These are phyloP conservation scores for Brevimyrus niger DNA, from an alignment of 2,113 vertebrate genomes.

Conservation along the genomic window DNA sequence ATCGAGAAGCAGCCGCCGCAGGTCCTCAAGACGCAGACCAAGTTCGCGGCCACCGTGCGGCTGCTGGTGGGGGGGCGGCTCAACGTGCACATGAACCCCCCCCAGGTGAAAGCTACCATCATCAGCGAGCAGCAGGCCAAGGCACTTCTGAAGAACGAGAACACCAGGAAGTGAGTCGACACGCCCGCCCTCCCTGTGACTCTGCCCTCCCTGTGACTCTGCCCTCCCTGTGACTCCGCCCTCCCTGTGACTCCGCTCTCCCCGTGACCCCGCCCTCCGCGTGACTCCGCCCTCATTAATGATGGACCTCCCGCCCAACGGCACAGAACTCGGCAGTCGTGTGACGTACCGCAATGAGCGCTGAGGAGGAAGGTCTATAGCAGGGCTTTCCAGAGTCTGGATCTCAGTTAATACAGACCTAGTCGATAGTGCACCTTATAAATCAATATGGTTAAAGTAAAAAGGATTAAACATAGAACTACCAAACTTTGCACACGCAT, in stretches of 20 bases:
- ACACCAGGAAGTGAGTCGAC: constrained; percentile 67
- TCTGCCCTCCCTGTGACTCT: neutral
- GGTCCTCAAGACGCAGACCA: constrained; percentile 92
- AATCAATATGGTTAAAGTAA: too few relatives aligned
- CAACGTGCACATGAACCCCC: constrained; percentile 94
- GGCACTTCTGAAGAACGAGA: constrained; percentile 82
- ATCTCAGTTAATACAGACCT: too few relatives aligned
- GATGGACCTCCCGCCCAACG: neutral
- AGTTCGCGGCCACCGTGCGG: constrained; percentile 87
- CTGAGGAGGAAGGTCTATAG: neutral
- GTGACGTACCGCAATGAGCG: neutral
- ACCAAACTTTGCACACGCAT: too few relatives aligned
- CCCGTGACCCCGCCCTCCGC: too few relatives aligned
- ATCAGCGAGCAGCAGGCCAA: constrained; percentile 90
- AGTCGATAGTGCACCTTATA: too few relatives aligned
- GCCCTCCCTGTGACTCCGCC: too few relatives aligned
- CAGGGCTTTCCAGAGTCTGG: too few relatives aligned
- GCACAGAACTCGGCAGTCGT: neutral
- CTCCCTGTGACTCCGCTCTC: neutral
- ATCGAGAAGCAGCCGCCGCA: constrained; percentile 96
- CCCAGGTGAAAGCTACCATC: constrained; percentile 91
- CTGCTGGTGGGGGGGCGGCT: constrained; percentile 87
- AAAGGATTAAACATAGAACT: too few relatives aligned
- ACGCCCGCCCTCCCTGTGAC: too few relatives aligned
- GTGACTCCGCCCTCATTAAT: neutral